phyloP scores from a whole-genome alignment of 2,797 vertebrate species.

The Sebastes umbrosus region DNA sequence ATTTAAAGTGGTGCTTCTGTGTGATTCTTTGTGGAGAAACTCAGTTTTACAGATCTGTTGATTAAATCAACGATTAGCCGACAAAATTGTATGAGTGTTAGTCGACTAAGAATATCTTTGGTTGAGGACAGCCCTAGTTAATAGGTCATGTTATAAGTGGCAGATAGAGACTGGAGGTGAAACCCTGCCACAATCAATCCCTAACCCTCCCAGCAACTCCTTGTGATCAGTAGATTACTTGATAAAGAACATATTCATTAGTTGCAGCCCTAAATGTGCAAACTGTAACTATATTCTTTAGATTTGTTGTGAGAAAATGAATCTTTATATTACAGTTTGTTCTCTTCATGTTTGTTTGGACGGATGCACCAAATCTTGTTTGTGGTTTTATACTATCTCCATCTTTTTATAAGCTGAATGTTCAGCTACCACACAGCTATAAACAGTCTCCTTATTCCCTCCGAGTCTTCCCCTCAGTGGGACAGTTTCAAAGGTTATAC shows the following conservation, averaged over 20 bases:
- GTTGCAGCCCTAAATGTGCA: not conserved
- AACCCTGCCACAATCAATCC: not conserved
- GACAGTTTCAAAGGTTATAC: constrained; percentile 9
- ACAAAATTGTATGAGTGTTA: no score
- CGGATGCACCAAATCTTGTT: not conserved
- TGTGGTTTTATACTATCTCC: no score
- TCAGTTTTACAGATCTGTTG: no score
- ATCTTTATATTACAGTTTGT: not conserved
- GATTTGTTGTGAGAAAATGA: not conserved
- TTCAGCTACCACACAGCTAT: not conserved
- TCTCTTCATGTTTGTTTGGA: not conserved
- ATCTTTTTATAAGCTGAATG: not conserved
- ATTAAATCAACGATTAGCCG: no score
- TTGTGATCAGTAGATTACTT: not conserved
- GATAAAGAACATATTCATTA: not conserved
- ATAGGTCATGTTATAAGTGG: no score
- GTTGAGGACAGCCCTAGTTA: no score
- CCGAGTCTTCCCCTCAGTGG: not conserved
- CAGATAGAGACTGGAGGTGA: not conserved
- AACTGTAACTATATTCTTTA: not conserved
- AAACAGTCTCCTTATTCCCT: not conserved
- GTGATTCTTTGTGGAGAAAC: no score
- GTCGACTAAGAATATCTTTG: no score
- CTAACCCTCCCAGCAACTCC: no score
- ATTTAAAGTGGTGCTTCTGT: no score